Evolutionary conservation across 2,888 invertebrate species (phyloP), one percentile per base, ranked within the genome.

Genomic region (Pherbina coryleti): DNA sequence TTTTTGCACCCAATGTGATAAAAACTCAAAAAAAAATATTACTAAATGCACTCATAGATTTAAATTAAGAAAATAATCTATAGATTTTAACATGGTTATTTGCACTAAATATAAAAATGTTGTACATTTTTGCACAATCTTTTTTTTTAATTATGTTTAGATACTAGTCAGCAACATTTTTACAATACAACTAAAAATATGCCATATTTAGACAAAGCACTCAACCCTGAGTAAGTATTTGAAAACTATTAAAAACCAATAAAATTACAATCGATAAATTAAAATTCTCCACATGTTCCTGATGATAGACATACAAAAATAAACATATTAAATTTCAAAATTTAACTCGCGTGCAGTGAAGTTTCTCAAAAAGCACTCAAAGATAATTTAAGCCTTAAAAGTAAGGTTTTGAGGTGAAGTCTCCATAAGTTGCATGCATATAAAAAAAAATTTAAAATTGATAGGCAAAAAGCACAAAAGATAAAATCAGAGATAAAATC

Each of bases 1-100:
- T 69, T 64, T 74, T 74, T 74, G 74, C 66, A 66, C 64, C 66
- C 9, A 74, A 74, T 74, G 74, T 74, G 74, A 74, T 74, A 74
- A 64, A 34, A 31, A 34, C 14, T 19, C 55, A 19, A 19, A 19
- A 55, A 14, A 55, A 19, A 3, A n/a, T 66, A 66, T 34, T 4
- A 11, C 25, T 77, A 80, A 81, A 78, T 81, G 82, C 80, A 82
- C 82, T 82, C 81, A 82, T 77, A 77, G 66, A 72, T 73, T 74
- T 75, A 14, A 78, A 76, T 60, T 76, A 53, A 19, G 44, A 66
- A 67, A 67, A 44, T 69, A 51, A 66, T 49, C 62, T 69, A 62
- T n/a, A 64, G 75, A 66, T 55, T 76, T 22, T 74, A 72, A 69
- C 77, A 80, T 70, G 64, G 34, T 55, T 75, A 77, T 79, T 75